Percentiles rank a stretch among this genome's conserved stretches.
phyloP scores from a whole-genome alignment of 2,113 vertebrate genomes.

The Platichthys stellatus region DNA sequence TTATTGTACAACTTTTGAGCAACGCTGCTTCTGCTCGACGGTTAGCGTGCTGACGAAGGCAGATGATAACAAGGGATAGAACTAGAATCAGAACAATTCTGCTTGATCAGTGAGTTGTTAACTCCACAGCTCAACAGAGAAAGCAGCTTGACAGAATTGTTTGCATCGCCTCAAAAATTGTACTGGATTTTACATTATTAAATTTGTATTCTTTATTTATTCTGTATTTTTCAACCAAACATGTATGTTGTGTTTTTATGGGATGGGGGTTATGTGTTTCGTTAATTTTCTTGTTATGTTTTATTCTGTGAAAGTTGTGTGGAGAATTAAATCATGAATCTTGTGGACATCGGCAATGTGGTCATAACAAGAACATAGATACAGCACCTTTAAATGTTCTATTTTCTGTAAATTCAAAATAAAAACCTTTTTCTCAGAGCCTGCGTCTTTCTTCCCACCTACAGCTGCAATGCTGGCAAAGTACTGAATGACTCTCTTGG shows the following conservation, averaged over 20 bases:
- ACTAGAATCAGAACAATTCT: neutral
- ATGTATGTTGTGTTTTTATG: too few relatives aligned
- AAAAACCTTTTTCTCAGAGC: constrained; percentile 85
- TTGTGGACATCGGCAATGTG: neutral
- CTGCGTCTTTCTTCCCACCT: constrained; percentile 85
- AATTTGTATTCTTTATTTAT: too few relatives aligned
- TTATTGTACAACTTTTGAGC: neutral
- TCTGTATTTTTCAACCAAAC: too few relatives aligned
- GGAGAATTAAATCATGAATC: too few relatives aligned
- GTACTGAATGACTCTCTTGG: constrained; percentile 93
- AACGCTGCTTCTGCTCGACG: neutral
- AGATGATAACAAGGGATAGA: neutral
- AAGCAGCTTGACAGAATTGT: too few relatives aligned
- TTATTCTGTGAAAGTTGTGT: too few relatives aligned
- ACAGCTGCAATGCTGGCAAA: constrained; percentile 91
- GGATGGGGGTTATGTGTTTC: too few relatives aligned
- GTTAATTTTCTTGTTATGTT: too few relatives aligned
- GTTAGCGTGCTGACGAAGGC: neutral
- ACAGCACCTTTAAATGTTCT: neutral
- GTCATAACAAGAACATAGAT: neutral
- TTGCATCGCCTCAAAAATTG: too few relatives aligned
- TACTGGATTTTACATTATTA: too few relatives aligned
- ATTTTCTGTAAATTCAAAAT: neutral
- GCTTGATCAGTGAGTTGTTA: too few relatives aligned
- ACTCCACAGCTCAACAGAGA: too few relatives aligned